Evolutionary conservation across 2,797 vertebrate species (phyloP).

Genomic region (Heterohyrax brucei): DNA sequence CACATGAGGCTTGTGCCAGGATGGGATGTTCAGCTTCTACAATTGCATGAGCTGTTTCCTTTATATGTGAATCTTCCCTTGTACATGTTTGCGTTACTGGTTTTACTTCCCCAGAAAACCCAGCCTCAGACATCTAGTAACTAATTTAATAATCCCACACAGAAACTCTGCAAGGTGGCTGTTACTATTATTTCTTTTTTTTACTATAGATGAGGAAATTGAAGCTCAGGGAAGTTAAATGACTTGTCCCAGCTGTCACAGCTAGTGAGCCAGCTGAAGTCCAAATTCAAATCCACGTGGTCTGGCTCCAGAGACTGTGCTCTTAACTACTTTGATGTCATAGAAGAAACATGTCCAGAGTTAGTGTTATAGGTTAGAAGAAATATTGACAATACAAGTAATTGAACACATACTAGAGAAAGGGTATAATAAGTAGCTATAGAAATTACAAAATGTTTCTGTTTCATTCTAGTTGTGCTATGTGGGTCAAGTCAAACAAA

Average conservation of each 20-base stretch:
- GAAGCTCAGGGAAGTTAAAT: neutral
- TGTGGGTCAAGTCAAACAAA: conserved; percentile 24
- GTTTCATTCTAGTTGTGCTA: neutral
- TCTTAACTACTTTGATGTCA: conserved; percentile 10
- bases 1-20: no score
- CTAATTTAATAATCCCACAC: neutral
- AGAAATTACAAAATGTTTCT: conserved; percentile 37
- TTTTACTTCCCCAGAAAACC: no score
- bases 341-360: neutral
- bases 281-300: neutral
- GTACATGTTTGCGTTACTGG: no score
- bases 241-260: neutral
- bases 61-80: no score
- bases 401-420: conserved; percentile 42
- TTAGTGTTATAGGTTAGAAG: conserved; percentile 48
- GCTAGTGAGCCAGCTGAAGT: neutral
- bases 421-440: neutral
- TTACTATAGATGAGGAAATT: neutral
- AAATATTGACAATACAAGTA: conserved; percentile 31
- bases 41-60: no score
- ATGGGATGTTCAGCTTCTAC: no score
- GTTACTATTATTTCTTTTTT: neutral
- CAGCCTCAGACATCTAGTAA: neutral
- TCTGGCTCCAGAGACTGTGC: neutral
- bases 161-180: neutral